Conservation (phyloP, 2,113 vertebrate species). For the Pseudorhombus dupliciocellatus region DNA sequence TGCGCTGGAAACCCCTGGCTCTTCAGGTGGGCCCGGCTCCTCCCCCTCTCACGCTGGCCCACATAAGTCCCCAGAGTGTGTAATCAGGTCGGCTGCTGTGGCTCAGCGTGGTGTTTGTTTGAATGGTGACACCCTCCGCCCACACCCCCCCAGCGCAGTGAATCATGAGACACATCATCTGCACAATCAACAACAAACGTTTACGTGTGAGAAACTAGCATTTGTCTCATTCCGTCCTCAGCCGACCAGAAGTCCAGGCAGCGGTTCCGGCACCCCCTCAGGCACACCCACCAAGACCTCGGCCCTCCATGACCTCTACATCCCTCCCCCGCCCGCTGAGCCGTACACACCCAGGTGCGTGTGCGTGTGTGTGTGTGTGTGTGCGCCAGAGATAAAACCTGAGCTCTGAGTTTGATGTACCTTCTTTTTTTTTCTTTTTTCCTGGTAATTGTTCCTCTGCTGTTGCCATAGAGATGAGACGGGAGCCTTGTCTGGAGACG, state of each 20-base stretch:
- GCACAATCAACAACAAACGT: conserved; percentile 20
- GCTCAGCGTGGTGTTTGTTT: conserved; percentile 50
- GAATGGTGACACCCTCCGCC: conserved; percentile 30
- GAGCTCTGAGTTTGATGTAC: conserved; percentile 15
- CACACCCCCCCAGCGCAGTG: conserved; percentile 18
- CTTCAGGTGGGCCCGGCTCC: conserved; percentile 87
- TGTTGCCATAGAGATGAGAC: conserved; percentile 89
- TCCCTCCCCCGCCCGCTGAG: conserved; percentile 94
- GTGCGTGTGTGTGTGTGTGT: not conserved
- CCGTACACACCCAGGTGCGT: conserved; percentile 94
- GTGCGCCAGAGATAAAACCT: not conserved
- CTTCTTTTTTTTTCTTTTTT: conserved; percentile 6
- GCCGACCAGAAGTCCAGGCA: conserved; percentile 97
- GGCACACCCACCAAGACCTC: conserved; percentile 96
- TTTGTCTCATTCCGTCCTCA: too few relatives aligned
- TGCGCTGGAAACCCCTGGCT: conserved; percentile 99
- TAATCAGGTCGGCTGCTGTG: conserved; percentile 71
- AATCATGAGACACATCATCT: not conserved
- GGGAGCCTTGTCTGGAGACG: conserved; percentile 88
- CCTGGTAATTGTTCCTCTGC: conserved; percentile 27
- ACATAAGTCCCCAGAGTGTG: conserved; percentile 57
- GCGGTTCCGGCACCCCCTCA: conserved; percentile 93
- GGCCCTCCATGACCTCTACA: conserved; percentile 96
- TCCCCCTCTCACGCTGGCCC: conserved; percentile 62
- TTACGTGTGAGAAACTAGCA: too few relatives aligned